phyloP scores from a whole-genome alignment of 2,888 invertebrate genomes.

The Alcis repandata region DNA sequence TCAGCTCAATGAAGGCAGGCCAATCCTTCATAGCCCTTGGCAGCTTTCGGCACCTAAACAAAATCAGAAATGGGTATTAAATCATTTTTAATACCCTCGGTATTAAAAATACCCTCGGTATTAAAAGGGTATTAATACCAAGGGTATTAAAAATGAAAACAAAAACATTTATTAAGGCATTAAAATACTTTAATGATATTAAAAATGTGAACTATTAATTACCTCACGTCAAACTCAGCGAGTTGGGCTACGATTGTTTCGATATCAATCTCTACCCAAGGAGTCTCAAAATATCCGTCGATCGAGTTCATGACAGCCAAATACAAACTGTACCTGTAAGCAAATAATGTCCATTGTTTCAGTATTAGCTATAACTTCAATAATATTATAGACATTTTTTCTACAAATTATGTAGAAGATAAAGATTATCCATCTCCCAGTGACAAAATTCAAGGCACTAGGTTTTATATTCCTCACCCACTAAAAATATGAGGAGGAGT shows the following conservation, averaged over 20 bases:
- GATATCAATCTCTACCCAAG: constrained; percentile 94
- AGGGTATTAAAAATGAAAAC: too few species aligned
- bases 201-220: constrained; percentile 24
- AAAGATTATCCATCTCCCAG: too few species aligned
- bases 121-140: too few species aligned
- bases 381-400: neutral
- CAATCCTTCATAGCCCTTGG: constrained; percentile 95
- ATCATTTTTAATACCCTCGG: too few species aligned
- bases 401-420: too few species aligned
- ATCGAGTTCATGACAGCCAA: constrained; percentile 94
- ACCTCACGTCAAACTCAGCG: constrained; percentile 93
- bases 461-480: too few species aligned
- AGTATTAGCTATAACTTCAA: neutral
- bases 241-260: constrained; percentile 93
- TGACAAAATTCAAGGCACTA: too few species aligned
- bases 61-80: neutral
- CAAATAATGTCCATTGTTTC: constrained; percentile 23
- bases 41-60: constrained; percentile 90
- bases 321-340: constrained; percentile 87
- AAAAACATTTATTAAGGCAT: too few species aligned
- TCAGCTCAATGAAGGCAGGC: constrained; percentile 95
- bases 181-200: neutral
- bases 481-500: too few species aligned
- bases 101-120: too few species aligned
- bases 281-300: constrained; percentile 94